phyloP scores from a whole-genome alignment of 2,888 invertebrate species.

The Stegana nigrithorax region DNA sequence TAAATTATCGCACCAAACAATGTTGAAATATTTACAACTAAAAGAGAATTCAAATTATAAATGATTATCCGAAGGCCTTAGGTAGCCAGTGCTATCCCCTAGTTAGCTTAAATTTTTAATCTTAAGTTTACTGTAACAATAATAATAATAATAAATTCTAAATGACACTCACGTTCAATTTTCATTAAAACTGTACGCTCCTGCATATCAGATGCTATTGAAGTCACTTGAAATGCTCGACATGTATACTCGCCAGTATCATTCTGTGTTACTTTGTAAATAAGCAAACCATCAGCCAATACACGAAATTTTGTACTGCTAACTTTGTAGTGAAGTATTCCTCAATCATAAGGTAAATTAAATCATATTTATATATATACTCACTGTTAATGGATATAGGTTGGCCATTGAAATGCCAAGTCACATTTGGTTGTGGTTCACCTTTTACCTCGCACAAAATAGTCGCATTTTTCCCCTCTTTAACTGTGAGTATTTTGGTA shows the following conservation, averaged over 20 bases:
- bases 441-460: constrained; percentile 69
- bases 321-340: not conserved
- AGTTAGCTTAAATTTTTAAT: too few relatives aligned
- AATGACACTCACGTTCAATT: constrained; percentile 73
- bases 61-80: too few relatives aligned
- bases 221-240: constrained; percentile 71
- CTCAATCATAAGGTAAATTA: constrained; percentile 43
- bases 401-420: constrained; percentile 70
- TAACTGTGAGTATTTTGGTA: constrained; percentile 69
- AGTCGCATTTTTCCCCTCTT: constrained; percentile 70
- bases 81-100: too few relatives aligned
- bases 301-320: constrained; percentile 66
- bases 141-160: constrained; percentile 38
- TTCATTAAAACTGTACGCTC: constrained; percentile 72
- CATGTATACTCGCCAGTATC: constrained; percentile 74
- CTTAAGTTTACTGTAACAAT: not conserved
- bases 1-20: not conserved
- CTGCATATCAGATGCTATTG: constrained; percentile 70
- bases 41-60: not conserved
- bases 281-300: constrained; percentile 72
- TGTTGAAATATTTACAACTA: not conserved
- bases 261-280: constrained; percentile 71
- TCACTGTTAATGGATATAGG: constrained; percentile 61
- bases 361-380: constrained; percentile 38
- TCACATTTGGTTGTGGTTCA: constrained; percentile 69